Base-by-base conservation (phyloP, 2,888 invertebrate species). In the Laspeyria flexula region DNA sequence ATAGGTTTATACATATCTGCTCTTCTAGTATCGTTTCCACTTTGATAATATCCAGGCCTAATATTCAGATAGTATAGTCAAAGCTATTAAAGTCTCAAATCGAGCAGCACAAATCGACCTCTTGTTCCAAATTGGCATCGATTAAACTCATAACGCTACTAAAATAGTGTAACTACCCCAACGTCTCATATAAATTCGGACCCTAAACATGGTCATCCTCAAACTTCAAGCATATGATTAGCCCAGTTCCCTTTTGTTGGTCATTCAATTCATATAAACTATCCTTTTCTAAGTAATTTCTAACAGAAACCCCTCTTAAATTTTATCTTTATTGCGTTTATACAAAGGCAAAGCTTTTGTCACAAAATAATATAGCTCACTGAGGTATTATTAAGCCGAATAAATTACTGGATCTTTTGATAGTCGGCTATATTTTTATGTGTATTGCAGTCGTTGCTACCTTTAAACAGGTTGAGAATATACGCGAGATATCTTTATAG, bases 301-400 rank as follows among this genome's bases (percentile, higher is more conserved):
- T 54, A 63, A 61, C 57, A n/a, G 54, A 58, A 55, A 60, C 46
- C 55, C 60, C 60, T 52, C 50, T 71, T 63, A 65, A 72, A 74
- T 72, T 74, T 75, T 65, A 77, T 75, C 75, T 73, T 72, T 73
- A 77, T 71, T 65, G 48, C 63, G 53, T 56, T 51, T 58, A 56
- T 55, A 73, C 67, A 77, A 75, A 63, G 64, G 66, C 56, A 52
- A 39, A 42, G 61, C 63, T 58, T 66, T 64, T 67, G 50, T 62
- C 55, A 48, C 47, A 42, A 57, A 55, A 59, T 57, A 57, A 68
- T 59, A 40, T 48, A 47, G 57, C 51, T 60, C 27, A 33, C 27
- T 29, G 38, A 58, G 57, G 60, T 62, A 50, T 64, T 72, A 67
- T 66, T 67, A 63, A 62, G 57, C 41, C 43, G 60, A 57, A 69